Conservation (phyloP, 2,797 vertebrate genomes). For the Morus bassanus region DNA sequence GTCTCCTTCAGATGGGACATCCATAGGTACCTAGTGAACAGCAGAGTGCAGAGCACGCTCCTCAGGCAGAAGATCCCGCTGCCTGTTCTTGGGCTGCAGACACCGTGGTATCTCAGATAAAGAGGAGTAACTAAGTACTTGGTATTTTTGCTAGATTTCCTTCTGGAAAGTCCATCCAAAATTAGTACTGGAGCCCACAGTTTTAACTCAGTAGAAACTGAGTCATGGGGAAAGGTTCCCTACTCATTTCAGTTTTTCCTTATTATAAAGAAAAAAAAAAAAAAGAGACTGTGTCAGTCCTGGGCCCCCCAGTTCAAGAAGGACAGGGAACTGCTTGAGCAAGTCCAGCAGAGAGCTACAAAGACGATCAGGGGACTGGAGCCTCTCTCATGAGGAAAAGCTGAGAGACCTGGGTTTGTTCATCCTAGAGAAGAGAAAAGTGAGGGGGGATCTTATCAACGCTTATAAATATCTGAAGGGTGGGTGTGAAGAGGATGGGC, state of each 20-base stretch:
- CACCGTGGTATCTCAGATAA: background rate
- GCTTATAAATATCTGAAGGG: too few species aligned
- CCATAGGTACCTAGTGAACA: background rate
- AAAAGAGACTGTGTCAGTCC: too few species aligned
- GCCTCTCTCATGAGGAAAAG: too few species aligned
- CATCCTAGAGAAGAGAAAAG: too few species aligned
- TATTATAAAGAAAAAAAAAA: background rate
- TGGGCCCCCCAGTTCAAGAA: too few species aligned
- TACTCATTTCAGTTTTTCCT: background rate
- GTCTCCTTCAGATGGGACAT: background rate
- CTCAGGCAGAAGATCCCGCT: background rate
- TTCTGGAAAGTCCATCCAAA: background rate
- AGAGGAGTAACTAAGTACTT: background rate
- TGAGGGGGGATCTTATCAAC: too few species aligned
- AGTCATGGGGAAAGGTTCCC: background rate
- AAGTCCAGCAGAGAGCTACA: too few species aligned
- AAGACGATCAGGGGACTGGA: too few species aligned
- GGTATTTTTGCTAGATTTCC: background rate
- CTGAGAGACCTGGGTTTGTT: too few species aligned
- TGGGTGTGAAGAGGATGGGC: too few species aligned
- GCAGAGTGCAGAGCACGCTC: accelerated
- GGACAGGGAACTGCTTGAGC: too few species aligned
- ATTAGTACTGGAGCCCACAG: background rate
- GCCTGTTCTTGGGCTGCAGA: background rate
- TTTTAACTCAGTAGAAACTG: background rate